Percentiles rank a stretch among this genome's conserved stretches.
Evolutionary conservation across 2,888 invertebrate species (phyloP).

Genomic region (Sialis fuliginosa): DNA sequence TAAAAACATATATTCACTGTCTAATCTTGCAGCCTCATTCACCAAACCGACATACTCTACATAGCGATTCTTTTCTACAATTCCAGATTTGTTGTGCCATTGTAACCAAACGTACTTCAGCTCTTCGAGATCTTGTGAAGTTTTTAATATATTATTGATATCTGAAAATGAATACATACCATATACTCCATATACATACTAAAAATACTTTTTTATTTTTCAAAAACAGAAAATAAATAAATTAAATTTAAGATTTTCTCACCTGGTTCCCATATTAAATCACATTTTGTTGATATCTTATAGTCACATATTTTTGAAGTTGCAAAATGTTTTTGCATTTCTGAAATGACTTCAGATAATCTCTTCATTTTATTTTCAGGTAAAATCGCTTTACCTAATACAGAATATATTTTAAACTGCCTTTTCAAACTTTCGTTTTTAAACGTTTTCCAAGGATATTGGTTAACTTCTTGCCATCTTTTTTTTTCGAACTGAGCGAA

Average conservation of each 20-base stretch:
- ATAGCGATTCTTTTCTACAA: slow-evolving; percentile 39
- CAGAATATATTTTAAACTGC: slow-evolving; percentile 55
- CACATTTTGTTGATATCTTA: slow-evolving; percentile 41
- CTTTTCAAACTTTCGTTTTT: slow-evolving; percentile 47
- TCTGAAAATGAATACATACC: slow-evolving; percentile 27
- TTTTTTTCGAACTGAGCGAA: slow-evolving; percentile 37
- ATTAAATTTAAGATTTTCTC: slow-evolving; percentile 12
- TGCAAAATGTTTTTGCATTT: slow-evolving; percentile 62
- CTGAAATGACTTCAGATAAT: slow-evolving; percentile 40
- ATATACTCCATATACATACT: neutral
- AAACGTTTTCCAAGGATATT: slow-evolving; percentile 56
- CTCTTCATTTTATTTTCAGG: slow-evolving; percentile 45
- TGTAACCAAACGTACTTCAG: slow-evolving; percentile 60
- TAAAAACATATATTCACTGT: slow-evolving; percentile 30
- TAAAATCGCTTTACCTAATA: slow-evolving; percentile 54
- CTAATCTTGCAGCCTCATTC: slow-evolving; percentile 53
- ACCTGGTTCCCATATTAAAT: slow-evolving; percentile 58
- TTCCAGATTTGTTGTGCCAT: slow-evolving; percentile 58
- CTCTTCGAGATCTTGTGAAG: slow-evolving; percentile 57
- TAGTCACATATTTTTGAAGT: slow-evolving; percentile 63
- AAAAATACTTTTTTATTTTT: slow-evolving; percentile 11
- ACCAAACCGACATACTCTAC: slow-evolving; percentile 46
- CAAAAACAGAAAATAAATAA: too few relatives aligned
- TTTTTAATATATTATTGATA: slow-evolving; percentile 45
- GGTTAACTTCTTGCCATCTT: slow-evolving; percentile 44